Conservation (phyloP, 2,113 vertebrate genomes). For the Telmatochromis sp. region DNA sequence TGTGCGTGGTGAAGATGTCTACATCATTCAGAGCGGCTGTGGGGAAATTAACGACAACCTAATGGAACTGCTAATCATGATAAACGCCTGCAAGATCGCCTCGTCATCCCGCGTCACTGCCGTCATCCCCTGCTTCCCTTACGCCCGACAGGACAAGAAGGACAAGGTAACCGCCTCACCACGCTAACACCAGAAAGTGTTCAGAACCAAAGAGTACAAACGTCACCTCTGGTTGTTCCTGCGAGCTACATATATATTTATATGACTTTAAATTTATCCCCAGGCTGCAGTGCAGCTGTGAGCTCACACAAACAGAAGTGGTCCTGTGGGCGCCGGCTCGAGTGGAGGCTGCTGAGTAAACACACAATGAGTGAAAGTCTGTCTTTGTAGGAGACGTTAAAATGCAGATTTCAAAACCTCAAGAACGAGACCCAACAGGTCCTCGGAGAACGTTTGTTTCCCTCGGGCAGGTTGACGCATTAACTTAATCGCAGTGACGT, state of each 20-base stretch:
- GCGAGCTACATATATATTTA: not conserved
- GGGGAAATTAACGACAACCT: constrained; percentile 75
- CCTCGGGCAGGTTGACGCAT: not conserved
- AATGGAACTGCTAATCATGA: constrained; percentile 75
- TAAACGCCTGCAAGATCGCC: constrained; percentile 76
- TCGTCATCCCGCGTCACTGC: constrained; percentile 72
- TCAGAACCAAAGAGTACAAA: accelerated
- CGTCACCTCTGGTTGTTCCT: not conserved
- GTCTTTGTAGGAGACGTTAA: not conserved
- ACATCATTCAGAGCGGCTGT: constrained; percentile 74
- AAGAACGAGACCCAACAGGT: not conserved
- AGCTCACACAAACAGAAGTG: not conserved
- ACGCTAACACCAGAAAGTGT: accelerated
- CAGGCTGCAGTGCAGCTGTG: not conserved
- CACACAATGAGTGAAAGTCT: not conserved
- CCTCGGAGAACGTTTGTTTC: not conserved
- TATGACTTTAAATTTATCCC: accelerated
- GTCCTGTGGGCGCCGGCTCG: not conserved
- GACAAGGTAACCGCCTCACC: constrained; percentile 55
- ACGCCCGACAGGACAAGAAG: constrained; percentile 74
- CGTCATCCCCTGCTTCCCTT: constrained; percentile 75
- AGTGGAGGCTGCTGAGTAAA: not conserved
- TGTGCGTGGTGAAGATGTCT: constrained; percentile 73
- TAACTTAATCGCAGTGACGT: not conserved
- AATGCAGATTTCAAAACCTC: not conserved